These are phyloP conservation scores for Papilio demoleus DNA, from an alignment of 2,888 invertebrate species.

Conservation along the genomic window DNA sequence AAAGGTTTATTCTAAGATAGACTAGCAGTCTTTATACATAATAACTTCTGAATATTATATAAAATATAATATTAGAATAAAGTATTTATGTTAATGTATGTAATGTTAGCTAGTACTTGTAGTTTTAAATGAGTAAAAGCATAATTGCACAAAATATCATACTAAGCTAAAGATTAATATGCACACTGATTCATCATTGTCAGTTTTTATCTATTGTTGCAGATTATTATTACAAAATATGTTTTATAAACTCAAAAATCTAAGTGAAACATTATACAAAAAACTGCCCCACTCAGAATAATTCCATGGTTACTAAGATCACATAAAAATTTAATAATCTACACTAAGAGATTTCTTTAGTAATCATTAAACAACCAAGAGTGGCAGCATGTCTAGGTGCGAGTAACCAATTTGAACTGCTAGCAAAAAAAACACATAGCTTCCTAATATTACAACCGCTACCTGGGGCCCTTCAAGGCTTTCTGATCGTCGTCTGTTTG, in stretches of 20 bases:
- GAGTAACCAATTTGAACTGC: slow-evolving; percentile 39
- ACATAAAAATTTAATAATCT: too few relatives aligned
- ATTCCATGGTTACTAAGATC: too few relatives aligned
- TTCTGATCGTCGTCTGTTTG: slow-evolving; percentile 82
- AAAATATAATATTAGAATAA: not conserved
- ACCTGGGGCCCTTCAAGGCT: slow-evolving; percentile 85
- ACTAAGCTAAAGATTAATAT: not conserved
- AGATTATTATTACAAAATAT: not conserved
- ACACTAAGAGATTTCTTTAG: too few relatives aligned
- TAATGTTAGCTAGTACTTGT: slow-evolving; percentile 15
- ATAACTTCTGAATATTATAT: too few relatives aligned
- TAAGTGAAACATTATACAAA: too few relatives aligned
- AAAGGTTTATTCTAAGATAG: too few relatives aligned
- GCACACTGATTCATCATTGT: not conserved
- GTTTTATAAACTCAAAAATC: not conserved
- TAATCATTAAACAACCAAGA: not conserved
- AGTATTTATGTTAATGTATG: not conserved
- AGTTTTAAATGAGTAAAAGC: slow-evolving; percentile 30
- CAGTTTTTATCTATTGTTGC: too few relatives aligned
- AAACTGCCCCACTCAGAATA: too few relatives aligned
- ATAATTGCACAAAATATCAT: slow-evolving; percentile 23
- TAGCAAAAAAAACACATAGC: slow-evolving; percentile 41
- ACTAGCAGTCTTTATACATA: too few relatives aligned
- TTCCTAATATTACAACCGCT: slow-evolving; percentile 50
- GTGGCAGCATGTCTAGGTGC: slow-evolving; percentile 29